Conservation (phyloP, 1,140 invertebrate genomes). For the Hyphantria cunea region DNA sequence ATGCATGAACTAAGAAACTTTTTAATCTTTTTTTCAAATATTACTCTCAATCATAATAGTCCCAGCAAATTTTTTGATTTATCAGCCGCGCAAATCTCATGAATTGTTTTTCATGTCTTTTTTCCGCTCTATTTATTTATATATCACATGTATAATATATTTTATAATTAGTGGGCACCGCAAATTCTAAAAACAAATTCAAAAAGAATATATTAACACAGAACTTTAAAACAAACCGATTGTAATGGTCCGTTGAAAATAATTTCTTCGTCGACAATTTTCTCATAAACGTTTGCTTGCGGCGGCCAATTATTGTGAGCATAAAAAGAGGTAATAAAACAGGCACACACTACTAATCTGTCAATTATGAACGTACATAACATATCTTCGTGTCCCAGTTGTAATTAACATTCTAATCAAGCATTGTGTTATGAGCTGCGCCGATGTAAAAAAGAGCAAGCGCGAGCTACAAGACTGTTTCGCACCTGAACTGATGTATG, state of each 20-base stretch:
- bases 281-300: conserved; percentile 6
- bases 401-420: conserved; percentile 37
- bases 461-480: background rate
- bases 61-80: too few relatives aligned
- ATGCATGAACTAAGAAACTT: background rate
- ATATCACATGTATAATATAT: too few relatives aligned
- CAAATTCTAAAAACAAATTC: too few relatives aligned
- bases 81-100: too few relatives aligned
- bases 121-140: too few relatives aligned
- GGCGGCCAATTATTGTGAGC: conserved; percentile 3
- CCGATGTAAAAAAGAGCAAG: conserved; percentile 9
- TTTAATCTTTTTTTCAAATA: background rate
- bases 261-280: background rate
- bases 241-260: too few relatives aligned
- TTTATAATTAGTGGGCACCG: too few relatives aligned
- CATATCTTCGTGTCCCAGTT: conserved; percentile 23
- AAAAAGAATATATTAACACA: too few relatives aligned
- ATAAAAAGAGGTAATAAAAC: conserved; percentile 20
- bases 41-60: too few relatives aligned
- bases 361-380: conserved; percentile 19
- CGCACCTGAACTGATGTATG: background rate
- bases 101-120: too few relatives aligned
- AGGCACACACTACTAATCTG: conserved; percentile 21
- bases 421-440: conserved; percentile 19
- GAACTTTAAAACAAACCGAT: too few relatives aligned